Percentiles rank a stretch among this genome's conserved stretches.
Evolutionary conservation across 1,140 invertebrate species (phyloP).

Genomic region (Drosophila mauritiana): DNA sequence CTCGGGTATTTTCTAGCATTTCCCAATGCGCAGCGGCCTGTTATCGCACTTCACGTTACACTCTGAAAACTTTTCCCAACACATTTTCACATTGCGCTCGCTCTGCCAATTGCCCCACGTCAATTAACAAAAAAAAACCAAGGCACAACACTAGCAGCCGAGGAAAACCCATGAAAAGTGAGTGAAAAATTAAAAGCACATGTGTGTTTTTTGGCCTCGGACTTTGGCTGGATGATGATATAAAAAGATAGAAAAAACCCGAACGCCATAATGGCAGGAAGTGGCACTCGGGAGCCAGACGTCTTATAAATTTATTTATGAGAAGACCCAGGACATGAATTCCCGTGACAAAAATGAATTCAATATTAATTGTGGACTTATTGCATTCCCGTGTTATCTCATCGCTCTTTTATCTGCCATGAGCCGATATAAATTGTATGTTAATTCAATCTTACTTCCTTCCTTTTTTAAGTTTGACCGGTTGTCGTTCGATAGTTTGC

Average conservation of each 20-base stretch:
- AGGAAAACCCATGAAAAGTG: slow-evolving; percentile 38
- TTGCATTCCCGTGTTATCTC: slow-evolving; percentile 13
- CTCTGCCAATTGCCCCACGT: slow-evolving; percentile 60
- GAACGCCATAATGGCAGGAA: slow-evolving; percentile 32
- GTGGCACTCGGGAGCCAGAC: slow-evolving; percentile 1
- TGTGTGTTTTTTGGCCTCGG: slow-evolving; percentile 26
- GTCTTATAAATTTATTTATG: slow-evolving; percentile 27
- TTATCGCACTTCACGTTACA: slow-evolving; percentile 79
- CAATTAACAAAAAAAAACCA: slow-evolving; percentile 57
- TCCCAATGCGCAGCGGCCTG: slow-evolving; percentile 64
- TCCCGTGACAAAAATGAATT: slow-evolving; percentile 1
- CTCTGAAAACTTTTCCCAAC: slow-evolving; percentile 74
- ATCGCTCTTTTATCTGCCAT: slow-evolving; percentile 5
- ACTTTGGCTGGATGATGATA: slow-evolving; percentile 19
- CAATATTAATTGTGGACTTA: slow-evolving; percentile 18
- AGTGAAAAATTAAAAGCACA: slow-evolving; percentile 60
- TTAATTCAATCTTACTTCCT: slow-evolving; percentile 21
- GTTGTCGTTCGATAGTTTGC: slow-evolving; percentile 8
- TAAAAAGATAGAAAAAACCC: slow-evolving; percentile 21
- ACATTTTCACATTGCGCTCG: slow-evolving; percentile 28
- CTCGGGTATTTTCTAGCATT: slow-evolving; percentile 58
- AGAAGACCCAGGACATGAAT: slow-evolving; percentile 21
- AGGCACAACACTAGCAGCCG: slow-evolving; percentile 5
- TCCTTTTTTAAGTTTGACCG: slow-evolving; percentile 50
- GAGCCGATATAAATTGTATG: slow-evolving; percentile 9